Base-by-base conservation (phyloP, 2,113 vertebrate species). In the Ictalurus punctatus region DNA sequence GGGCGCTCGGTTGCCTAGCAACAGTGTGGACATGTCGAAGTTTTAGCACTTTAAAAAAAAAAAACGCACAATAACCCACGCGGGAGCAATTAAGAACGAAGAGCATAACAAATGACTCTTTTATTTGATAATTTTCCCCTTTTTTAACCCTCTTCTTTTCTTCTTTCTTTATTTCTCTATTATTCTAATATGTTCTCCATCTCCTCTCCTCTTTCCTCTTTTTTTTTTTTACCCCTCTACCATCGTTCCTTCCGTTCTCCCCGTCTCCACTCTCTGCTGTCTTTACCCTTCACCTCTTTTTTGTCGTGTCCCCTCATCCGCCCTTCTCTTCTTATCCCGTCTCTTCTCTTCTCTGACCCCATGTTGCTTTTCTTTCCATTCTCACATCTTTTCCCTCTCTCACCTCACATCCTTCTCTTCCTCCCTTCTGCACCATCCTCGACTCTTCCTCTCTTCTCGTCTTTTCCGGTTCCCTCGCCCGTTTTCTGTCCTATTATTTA, bases 301-400 rank as follows among this genome's bases (percentile, higher is more conserved):
- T 56, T 71, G 44, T 52, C 16, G 74, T 14, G 27, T 30, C 19
- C 63, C 30, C 65, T 67, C 6, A 67, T 67, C 65, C n/a, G 3
- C 27, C 27, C 17, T 81, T 54, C 40, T 74, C 34, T 44, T 76
- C 44, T 76, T 4, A 21, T 59, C 37, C 56, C 71, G 30, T 40
- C 59, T 34, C 83, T 56, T 23, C 54, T 96, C 96, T 96, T 96
- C 96, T 89, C 80, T 71, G 74, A 34, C 34, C 54, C 63, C 21
- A 40, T 34, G 4, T 54, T 48, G 19, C 27, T 67, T 67, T 48
- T n/a, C 25, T 74, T 76, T 25, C 1, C 34, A 19, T 30, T 74
- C 37, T 44, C 37, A 21, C 73, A 9, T 76, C 17, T 37, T 19
- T 19, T 30, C 54, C 80, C n/a, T 54, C 74, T n/a, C 30, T 96